These are phyloP conservation scores for Drosophila athabasca DNA, from an alignment of 1,140 invertebrate species.

Conservation along the genomic window DNA sequence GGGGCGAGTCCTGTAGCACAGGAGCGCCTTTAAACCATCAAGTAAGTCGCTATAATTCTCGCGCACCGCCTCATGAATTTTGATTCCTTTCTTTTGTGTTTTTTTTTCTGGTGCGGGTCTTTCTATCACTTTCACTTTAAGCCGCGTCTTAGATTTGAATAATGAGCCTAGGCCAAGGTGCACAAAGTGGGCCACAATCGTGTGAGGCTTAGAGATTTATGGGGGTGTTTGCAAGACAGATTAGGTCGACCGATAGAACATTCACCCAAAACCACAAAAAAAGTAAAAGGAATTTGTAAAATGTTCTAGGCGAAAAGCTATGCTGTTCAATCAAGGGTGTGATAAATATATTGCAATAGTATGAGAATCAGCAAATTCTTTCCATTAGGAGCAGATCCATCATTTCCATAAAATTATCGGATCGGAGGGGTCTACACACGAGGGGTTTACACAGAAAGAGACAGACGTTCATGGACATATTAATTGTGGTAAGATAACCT, in stretches of 20 bases:
- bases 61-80: constrained; percentile 75
- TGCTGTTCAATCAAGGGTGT: too few relatives aligned
- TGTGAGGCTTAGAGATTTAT: constrained; percentile 46
- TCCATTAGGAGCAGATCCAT: too few relatives aligned
- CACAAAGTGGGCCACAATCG: constrained; percentile 39
- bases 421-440: too few relatives aligned
- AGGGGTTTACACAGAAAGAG: too few relatives aligned
- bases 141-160: constrained; percentile 69
- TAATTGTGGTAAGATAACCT: too few relatives aligned
- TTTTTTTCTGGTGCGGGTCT: constrained; percentile 22
- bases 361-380: too few relatives aligned
- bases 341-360: too few relatives aligned
- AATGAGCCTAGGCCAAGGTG: constrained; percentile 57
- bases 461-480: too few relatives aligned
- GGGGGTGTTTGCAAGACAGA: constrained; percentile 38
- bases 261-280: not conserved
- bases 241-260: constrained; percentile 31
- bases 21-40: constrained; percentile 56
- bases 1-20: constrained; percentile 2
- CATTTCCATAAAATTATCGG: too few relatives aligned
- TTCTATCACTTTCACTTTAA: constrained; percentile 44
- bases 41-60: constrained; percentile 75
- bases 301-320: too few relatives aligned
- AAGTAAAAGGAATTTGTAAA: too few relatives aligned
- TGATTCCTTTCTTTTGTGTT: constrained; percentile 51